Percentiles rank a stretch among this genome's conserved stretches.
These are phyloP conservation scores for Drosophila burlai DNA, from an alignment of 1,140 invertebrate genomes.

Conservation along the genomic window DNA sequence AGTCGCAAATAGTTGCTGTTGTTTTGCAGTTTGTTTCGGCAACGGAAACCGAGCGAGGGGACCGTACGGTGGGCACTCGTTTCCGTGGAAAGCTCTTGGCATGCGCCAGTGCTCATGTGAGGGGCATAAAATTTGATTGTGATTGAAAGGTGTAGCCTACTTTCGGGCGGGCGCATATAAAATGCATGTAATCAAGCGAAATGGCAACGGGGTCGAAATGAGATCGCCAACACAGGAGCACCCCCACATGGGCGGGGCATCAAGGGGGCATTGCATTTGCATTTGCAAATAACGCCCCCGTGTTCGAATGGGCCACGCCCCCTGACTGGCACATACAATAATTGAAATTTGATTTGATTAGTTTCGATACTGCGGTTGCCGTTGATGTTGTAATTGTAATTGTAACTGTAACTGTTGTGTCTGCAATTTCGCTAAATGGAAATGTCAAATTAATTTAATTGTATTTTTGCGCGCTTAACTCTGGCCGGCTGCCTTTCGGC, in stretches of 20 bases:
- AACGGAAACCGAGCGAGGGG: conserved; percentile 20
- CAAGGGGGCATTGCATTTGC: conserved; percentile 40
- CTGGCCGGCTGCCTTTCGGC: conserved; percentile 20
- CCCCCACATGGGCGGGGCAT: neutral
- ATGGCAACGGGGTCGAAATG: conserved; percentile 63
- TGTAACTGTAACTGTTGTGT: conserved; percentile 24
- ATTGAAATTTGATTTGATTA: conserved; percentile 84
- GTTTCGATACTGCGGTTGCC: conserved; percentile 57
- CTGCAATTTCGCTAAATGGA: conserved; percentile 36
- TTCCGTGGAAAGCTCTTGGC: conserved; percentile 17
- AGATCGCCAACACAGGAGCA: conserved; percentile 25
- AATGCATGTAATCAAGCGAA: conserved; percentile 83
- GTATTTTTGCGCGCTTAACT: conserved; percentile 55
- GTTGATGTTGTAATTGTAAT: conserved; percentile 41
- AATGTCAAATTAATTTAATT: conserved; percentile 66
- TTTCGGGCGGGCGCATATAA: conserved; percentile 78
- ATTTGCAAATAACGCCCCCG: conserved; percentile 53
- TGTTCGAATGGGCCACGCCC: conserved; percentile 45
- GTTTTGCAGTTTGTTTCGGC: conserved; percentile 11
- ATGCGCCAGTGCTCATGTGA: conserved; percentile 23
- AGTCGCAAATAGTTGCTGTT: conserved; percentile 12
- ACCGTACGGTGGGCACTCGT: conserved; percentile 38
- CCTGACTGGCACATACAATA: conserved; percentile 58
- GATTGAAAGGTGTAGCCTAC: conserved; percentile 84
- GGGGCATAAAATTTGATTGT: conserved; percentile 82